Conservation (phyloP, 2,888 invertebrate genomes). For the Cistogaster globosa region DNA sequence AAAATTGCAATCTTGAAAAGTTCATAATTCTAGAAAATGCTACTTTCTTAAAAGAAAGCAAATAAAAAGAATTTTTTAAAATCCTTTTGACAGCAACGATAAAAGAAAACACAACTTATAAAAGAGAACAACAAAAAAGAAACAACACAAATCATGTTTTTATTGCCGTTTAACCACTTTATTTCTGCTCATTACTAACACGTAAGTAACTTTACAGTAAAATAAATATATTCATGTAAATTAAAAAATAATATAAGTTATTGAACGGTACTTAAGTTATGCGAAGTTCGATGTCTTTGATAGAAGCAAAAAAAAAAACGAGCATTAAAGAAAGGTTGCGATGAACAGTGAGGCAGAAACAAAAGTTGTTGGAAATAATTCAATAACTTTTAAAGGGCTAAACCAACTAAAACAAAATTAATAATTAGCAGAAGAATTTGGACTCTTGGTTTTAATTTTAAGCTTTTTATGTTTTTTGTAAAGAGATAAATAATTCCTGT, state of each 20-base stretch:
- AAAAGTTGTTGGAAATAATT: too few species aligned
- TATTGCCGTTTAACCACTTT: conserved; percentile 61
- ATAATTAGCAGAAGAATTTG: too few species aligned
- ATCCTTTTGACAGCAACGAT: background rate
- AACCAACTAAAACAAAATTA: too few species aligned
- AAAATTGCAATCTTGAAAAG: conserved; percentile 5
- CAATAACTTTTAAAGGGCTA: too few species aligned
- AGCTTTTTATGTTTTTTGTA: too few species aligned
- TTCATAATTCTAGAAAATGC: conserved; percentile 8
- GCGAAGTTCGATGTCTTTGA: too few species aligned
- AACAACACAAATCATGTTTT: conserved; percentile 50
- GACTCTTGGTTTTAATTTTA: too few species aligned
- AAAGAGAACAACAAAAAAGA: conserved; percentile 26
- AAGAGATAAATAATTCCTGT: too few species aligned
- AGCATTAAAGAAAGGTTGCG: too few species aligned
- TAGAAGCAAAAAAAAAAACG: too few species aligned
- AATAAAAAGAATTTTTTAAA: too few species aligned
- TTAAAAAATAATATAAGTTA: background rate
- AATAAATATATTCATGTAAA: background rate
- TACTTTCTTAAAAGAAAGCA: background rate
- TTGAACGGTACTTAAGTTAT: background rate
- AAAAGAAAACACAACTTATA: conserved; percentile 4
- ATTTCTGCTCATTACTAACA: conserved; percentile 62
- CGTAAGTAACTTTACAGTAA: conserved; percentile 17
- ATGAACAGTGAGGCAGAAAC: too few species aligned